Evolutionary conservation across 1,140 invertebrate species (phyloP).

Genomic region (Liolophura sinensis): DNA sequence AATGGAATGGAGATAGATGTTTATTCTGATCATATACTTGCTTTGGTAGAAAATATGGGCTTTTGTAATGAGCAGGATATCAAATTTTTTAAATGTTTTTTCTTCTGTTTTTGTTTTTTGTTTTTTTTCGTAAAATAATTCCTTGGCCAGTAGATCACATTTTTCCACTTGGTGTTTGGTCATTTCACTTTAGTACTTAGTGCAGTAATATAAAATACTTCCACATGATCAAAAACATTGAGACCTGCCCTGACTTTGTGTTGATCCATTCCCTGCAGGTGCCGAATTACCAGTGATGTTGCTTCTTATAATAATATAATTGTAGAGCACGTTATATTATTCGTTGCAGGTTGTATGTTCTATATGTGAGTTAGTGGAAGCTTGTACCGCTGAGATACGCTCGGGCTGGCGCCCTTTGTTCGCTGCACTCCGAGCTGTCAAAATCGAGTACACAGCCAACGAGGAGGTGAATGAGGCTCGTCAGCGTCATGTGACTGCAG

Average conservation of each 20-base stretch:
- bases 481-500: constrained; percentile 67
- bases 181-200: too few species aligned
- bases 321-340: constrained; percentile 7
- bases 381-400: constrained; percentile 85
- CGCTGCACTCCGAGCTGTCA: constrained; percentile 82
- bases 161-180: too few species aligned
- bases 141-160: too few species aligned
- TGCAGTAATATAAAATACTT: too few species aligned
- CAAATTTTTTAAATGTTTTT: too few species aligned
- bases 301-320: background rate
- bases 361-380: constrained; percentile 93
- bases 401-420: constrained; percentile 93
- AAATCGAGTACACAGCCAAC: constrained; percentile 58
- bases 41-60: too few species aligned
- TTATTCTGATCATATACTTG: background rate
- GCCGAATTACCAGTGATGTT: background rate
- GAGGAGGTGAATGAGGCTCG: constrained; percentile 57
- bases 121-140: too few species aligned
- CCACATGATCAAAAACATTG: too few species aligned
- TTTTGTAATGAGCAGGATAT: too few species aligned
- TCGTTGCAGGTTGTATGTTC: constrained; percentile 85
- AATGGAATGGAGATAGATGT: background rate
- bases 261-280: too few species aligned
- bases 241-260: too few species aligned
- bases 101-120: too few species aligned